Base-by-base conservation (phyloP, 2,888 invertebrate genomes). In the Germaria angustata region DNA sequence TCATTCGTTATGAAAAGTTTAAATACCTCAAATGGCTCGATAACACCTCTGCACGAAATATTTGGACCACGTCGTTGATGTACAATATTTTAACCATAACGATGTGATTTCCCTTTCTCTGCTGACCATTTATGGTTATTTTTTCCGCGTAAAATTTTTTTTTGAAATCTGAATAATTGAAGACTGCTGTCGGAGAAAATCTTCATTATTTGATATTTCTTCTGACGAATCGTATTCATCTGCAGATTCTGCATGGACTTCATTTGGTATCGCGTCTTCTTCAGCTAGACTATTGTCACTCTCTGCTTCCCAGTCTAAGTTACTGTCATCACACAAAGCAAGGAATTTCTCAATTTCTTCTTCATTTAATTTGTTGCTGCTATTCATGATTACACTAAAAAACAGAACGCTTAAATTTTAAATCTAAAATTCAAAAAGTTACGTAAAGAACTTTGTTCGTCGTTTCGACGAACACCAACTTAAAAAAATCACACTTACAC, bases 21-120 rank as follows among this genome's bases (percentile, higher is more conserved):
- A 15, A 51, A 51, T 22, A 46, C 36, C 49, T 49, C 22, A 20
- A 80, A 28, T 32, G 61, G 68, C 32, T 80, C 73, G 59, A 32
- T 61, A 34, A 80, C 53, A 36, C 53, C 34, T 55, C 44, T 75
- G 17, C 63, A 59, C 61, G 36, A 28, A 15, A 59, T 36, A 1
- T 65, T 51, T 49, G 80, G 66, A 9, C 66, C 80, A 41, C 78
- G 32, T 15, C 7, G 24, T 78, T 71, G 69, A 41, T 61, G 61
- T 11, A 77, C 61, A n/a, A 77, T 63, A 44, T 77, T 65, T 32
- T 17, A 32, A 13, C 73, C 51, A 73, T 63, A 63, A 13, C 53
- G 73, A 53, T 73, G 63, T 9, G 69, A 55, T 44, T 57, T 71
- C 9, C 41, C 57, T 28, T 71, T 71, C 39, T 15, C 11, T n/a